Evolutionary conservation across 2,797 vertebrate genomes (phyloP).

Genomic region (Cyclura pinguis): DNA sequence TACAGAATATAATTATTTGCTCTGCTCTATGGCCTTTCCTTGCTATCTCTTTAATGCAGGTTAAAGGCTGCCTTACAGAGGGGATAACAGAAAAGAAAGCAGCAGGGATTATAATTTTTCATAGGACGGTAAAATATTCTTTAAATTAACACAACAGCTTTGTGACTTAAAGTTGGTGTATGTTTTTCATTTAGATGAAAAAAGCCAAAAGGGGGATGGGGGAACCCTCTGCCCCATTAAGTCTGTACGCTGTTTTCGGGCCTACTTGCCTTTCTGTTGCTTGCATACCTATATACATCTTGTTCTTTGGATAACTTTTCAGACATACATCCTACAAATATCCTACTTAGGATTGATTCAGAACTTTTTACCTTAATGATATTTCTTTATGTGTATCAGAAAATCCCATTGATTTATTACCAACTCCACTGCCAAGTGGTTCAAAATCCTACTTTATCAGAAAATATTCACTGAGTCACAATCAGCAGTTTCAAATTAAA

Average conservation of each 20-base stretch:
- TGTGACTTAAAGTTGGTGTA: neutral
- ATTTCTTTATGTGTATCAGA: neutral
- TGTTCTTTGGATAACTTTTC: neutral
- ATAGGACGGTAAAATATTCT: constrained; percentile 14
- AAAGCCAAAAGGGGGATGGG: neutral
- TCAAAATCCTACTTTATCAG: neutral
- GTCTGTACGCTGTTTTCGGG: neutral
- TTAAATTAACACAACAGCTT: neutral
- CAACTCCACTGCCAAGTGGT: neutral
- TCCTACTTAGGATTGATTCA: no score
- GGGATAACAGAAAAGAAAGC: constrained; percentile 39
- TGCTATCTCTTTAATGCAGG: neutral
- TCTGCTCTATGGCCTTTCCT: constrained; percentile 21
- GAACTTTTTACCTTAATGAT: neutral
- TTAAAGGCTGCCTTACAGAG: constrained; percentile 41
- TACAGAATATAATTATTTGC: constrained; percentile 34
- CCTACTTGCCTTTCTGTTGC: neutral
- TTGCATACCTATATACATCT: neutral
- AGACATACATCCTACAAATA: constrained; percentile 9
- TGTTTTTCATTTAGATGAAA: constrained; percentile 24
- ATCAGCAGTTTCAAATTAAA: neutral
- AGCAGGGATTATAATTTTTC: constrained; percentile 38
- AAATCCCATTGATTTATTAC: neutral
- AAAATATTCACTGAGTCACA: neutral
- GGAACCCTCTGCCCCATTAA: neutral